phyloP scores from a whole-genome alignment of 1,140 invertebrate species.

The Babylonia areolata region DNA sequence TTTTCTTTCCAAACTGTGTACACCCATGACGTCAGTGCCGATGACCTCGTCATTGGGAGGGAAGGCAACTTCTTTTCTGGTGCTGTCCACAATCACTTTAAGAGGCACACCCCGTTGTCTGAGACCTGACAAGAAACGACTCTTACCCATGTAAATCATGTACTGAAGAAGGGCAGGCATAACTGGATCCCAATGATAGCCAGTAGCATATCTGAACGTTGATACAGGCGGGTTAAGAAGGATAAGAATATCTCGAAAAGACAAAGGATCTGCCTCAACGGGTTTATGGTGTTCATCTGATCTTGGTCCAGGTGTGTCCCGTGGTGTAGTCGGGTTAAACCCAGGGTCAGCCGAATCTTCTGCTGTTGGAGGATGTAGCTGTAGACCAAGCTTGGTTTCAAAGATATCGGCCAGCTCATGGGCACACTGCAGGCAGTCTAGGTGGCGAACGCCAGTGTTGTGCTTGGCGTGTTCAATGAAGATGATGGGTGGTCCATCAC shows the following conservation, averaged over 20 bases:
- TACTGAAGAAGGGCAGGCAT: not conserved
- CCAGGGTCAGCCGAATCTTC: no score
- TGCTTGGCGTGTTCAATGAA: slow-evolving; percentile 6
- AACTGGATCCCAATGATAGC: not conserved
- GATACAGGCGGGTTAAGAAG: not conserved
- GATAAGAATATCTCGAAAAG: slow-evolving; percentile 19
- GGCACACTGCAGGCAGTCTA: slow-evolving; percentile 4
- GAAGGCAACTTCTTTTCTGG: slow-evolving; percentile 5
- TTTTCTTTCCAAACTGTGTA: slow-evolving; percentile 23
- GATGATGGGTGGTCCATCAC: slow-evolving; percentile 16
- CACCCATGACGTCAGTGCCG: slow-evolving; percentile 5
- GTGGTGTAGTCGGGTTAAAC: no score
- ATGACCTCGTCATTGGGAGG: slow-evolving; percentile 9
- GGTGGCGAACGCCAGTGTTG: not conserved
- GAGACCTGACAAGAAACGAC: not conserved
- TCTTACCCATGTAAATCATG: not conserved
- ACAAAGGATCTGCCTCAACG: not conserved
- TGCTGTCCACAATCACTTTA: slow-evolving; percentile 14
- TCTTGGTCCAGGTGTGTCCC: not conserved
- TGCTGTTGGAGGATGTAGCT: no score
- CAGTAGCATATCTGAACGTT: not conserved
- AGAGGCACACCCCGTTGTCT: slow-evolving; percentile 12
- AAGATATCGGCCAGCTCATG: slow-evolving; percentile 7
- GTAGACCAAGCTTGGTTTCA: not conserved
- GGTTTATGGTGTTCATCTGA: not conserved